phyloP scores from a whole-genome alignment of 1,140 invertebrate genomes.

The Leptopilina boulardi region DNA sequence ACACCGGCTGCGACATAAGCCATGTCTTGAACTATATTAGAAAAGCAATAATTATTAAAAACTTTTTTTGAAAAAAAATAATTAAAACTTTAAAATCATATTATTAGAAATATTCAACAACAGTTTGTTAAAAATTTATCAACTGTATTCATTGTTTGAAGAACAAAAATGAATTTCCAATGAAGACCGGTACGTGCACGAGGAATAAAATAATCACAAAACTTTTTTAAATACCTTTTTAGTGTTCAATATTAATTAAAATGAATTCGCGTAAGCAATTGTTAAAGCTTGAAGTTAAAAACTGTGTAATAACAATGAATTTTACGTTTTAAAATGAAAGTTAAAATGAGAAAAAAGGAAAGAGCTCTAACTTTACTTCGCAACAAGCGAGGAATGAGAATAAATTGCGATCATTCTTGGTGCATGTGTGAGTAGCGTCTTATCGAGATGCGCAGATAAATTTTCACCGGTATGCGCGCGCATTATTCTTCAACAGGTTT shows the following conservation, averaged over 20 bases:
- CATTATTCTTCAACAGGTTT: not conserved
- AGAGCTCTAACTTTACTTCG: too few relatives aligned
- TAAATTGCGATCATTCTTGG: not conserved
- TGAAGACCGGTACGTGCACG: not conserved
- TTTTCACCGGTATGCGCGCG: not conserved
- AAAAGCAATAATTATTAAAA: not conserved
- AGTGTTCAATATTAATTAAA: too few relatives aligned
- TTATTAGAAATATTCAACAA: not conserved
- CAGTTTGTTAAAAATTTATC: not conserved
- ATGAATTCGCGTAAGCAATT: too few relatives aligned
- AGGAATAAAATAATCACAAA: not conserved
- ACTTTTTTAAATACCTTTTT: not conserved
- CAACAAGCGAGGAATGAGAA: not conserved
- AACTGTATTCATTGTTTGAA: not conserved
- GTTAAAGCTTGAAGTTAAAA: too few relatives aligned
- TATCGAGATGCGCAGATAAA: not conserved
- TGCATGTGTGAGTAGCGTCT: not conserved
- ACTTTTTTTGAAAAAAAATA: not conserved
- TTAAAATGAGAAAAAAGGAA: too few relatives aligned
- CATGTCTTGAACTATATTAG: slow-evolving; percentile 2
- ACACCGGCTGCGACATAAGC: not conserved
- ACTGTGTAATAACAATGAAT: too few relatives aligned
- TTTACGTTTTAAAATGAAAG: too few relatives aligned
- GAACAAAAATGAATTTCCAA: not conserved
- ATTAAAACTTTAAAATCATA: not conserved